A percentile compares a stretch with the other conserved stretches of the same genome.
phyloP scores from a whole-genome alignment of 2,113 vertebrate species.

The Heliornis fulica region DNA sequence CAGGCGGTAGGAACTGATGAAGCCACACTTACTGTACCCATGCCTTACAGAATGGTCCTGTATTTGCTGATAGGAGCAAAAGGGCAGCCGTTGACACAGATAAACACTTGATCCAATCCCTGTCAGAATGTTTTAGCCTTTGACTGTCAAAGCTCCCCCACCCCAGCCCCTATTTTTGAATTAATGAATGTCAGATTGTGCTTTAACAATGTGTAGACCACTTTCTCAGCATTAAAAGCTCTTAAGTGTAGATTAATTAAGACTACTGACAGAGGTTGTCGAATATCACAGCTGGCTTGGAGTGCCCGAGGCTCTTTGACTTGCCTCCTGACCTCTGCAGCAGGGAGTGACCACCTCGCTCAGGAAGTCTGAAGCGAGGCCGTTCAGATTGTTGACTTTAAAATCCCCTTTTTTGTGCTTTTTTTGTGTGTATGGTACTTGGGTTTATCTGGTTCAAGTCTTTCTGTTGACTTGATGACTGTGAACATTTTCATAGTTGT shows the following conservation, averaged over 20 bases:
- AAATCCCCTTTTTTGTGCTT: neutral
- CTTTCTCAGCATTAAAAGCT: neutral
- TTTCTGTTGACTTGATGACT: neutral
- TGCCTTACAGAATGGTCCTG: neutral
- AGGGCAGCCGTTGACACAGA: neutral
- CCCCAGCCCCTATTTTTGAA: neutral
- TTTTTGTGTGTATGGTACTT: rapidly evolving
- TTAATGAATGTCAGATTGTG: neutral
- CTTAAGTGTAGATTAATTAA: neutral
- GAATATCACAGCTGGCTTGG: neutral
- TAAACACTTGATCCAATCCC: neutral
- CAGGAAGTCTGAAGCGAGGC: neutral
- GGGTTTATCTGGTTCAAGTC: neutral
- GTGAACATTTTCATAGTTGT: neutral
- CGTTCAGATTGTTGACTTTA: no score
- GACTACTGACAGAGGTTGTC: neutral
- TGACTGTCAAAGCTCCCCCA: neutral
- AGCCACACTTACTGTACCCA: neutral
- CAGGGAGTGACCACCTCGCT: neutral
- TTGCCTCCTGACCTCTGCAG: neutral
- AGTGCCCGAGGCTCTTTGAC: neutral
- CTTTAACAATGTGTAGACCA: no score
- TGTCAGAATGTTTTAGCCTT: neutral
- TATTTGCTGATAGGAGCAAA: neutral
- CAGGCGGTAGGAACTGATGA: neutral